phyloP scores from a whole-genome alignment of 1,140 invertebrate genomes.

The Drosophila murphyi region DNA sequence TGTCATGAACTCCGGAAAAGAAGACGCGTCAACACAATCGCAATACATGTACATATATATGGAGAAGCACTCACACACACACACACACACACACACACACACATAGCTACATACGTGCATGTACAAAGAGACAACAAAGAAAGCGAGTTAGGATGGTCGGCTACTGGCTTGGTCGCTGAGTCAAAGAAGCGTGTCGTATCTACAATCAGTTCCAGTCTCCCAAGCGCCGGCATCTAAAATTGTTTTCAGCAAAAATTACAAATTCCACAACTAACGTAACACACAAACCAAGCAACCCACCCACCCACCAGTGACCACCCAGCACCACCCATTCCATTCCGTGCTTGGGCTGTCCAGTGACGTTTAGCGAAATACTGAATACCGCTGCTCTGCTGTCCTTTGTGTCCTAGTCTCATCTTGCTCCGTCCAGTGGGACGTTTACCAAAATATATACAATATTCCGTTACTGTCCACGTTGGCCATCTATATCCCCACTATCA shows the following conservation, averaged over 20 bases:
- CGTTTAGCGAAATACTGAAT: slow-evolving; percentile 31
- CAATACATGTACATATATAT: slow-evolving; percentile 14
- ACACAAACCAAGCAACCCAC: slow-evolving; percentile 1
- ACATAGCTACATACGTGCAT: neutral
- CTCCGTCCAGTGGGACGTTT: neutral
- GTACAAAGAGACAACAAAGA: slow-evolving; percentile 36
- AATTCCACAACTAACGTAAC: slow-evolving; percentile 56
- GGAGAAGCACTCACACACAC: slow-evolving; percentile 2
- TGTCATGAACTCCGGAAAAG: slow-evolving; percentile 57
- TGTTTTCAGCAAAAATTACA: slow-evolving; percentile 61
- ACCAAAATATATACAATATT: slow-evolving; percentile 28
- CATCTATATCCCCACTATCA: neutral
- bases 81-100: neutral
- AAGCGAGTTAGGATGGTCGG: slow-evolving; percentile 42
- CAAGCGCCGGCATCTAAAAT: slow-evolving; percentile 55
- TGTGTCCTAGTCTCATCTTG: neutral
- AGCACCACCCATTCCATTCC: neutral
- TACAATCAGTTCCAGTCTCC: slow-evolving; percentile 61
- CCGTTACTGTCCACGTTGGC: slow-evolving; percentile 43
- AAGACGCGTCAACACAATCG: slow-evolving; percentile 50
- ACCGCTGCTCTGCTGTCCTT: slow-evolving; percentile 24
- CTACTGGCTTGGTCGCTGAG: slow-evolving; percentile 42
- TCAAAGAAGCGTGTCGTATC: slow-evolving; percentile 64
- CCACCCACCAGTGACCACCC: neutral
- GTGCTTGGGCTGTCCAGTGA: slow-evolving; percentile 11